Evolutionary conservation across 2,888 invertebrate species (phyloP), one percentile per base, ranked within the genome.

Genomic region (Drosophila phalerata): DNA sequence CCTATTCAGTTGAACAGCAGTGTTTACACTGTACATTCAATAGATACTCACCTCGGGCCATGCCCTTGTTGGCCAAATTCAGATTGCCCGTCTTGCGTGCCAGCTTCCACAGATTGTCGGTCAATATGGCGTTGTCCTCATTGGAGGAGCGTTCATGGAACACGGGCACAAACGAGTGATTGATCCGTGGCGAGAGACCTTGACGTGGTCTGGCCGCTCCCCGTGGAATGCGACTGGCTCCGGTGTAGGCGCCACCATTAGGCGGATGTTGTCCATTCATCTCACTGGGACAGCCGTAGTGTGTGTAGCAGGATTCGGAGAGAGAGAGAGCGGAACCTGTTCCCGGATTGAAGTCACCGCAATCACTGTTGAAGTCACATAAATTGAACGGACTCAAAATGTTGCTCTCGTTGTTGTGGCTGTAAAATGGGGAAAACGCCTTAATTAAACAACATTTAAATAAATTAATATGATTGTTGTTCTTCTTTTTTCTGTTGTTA

Each of bases 81-180:
- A 98, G 93, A 79, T 95, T 95, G 19, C 98, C 98, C 73, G 96
- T 95, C 90, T 95, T 95, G 86, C 97, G 95, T 4, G 97, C 97
- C 76, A 95, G 95, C 92, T 97, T 96, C 63, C 98, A 94, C 84
- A 97, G 92, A 53, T 95, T 95, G 62, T 94, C 94, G 32, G 96
- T 94, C 71, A 97, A 91, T 90, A 95, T 94, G 64, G 93, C 93
- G 71, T 96, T 95, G 87, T 96, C 96, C 76, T 96, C 95, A 2
- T 43, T 13, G 1, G 1, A 58, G 19, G 52, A 47, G 6, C 96
- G 96, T 89, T 94, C 93, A 90, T 96, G 95, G 93, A 97, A 97
- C 55, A 97, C 91, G 3, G 95, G 94, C 83, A 93, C 73, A 62
- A 92, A 90, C 1, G 87, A 77, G 9, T 82, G 77, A 60, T 81